Percentiles rank a stretch among this genome's conserved stretches.
Conservation (phyloP, 2,888 invertebrate genomes). For the Clusia tigrina region DNA sequence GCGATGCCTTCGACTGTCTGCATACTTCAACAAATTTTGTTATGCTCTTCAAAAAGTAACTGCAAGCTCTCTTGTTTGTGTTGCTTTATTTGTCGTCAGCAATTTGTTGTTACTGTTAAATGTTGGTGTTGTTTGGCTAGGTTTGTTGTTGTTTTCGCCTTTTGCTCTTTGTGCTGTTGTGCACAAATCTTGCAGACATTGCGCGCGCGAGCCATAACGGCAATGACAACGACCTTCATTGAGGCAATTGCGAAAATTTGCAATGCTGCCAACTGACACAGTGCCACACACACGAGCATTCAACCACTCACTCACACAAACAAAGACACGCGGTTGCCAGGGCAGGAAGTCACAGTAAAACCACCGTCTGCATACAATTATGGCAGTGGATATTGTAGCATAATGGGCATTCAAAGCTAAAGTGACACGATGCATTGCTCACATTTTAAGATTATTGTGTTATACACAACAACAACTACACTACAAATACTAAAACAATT, state of each 20-base stretch:
- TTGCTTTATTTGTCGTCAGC: background rate
- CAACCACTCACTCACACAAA: background rate
- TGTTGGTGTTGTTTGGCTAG: background rate
- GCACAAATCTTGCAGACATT: conserved; percentile 13
- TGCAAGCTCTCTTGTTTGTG: background rate
- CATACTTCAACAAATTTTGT: background rate
- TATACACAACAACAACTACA: no score
- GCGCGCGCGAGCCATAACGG: background rate
- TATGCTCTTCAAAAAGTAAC: background rate
- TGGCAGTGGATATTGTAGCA: no score
- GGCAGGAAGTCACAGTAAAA: background rate
- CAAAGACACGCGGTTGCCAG: background rate
- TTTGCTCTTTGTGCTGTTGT: conserved; percentile 3
- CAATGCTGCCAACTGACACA: conserved; percentile 2
- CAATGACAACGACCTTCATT: conserved; percentile 19
- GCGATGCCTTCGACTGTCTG: background rate
- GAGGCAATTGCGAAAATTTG: conserved; percentile 8
- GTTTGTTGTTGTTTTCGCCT: background rate
- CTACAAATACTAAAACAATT: no score
- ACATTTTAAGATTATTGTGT: no score
- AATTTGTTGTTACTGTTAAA: background rate
- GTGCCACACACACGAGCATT: background rate
- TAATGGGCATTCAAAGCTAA: background rate
- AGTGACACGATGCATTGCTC: background rate
- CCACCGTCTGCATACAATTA: no score